phyloP scores from a whole-genome alignment of 1,140 invertebrate species.

The Cecropterus lyciades region DNA sequence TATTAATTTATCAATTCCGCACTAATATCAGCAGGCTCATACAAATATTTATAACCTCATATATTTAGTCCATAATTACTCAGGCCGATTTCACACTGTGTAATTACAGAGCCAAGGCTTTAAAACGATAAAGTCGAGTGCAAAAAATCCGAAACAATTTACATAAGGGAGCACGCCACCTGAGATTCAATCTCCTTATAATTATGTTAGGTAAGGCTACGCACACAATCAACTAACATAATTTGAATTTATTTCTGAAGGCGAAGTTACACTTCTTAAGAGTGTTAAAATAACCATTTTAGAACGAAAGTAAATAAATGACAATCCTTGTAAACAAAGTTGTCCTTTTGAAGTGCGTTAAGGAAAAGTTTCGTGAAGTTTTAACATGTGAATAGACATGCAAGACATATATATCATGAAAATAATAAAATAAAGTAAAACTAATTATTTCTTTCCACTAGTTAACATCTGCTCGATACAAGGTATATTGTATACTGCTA shows the following conservation, averaged over 20 bases:
- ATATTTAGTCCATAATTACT: conserved; percentile 33
- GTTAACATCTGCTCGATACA: no score
- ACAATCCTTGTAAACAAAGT: no score
- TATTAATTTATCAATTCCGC: neutral
- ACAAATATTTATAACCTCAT: conserved; percentile 19
- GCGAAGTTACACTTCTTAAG: no score
- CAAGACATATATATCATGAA: no score
- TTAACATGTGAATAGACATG: no score
- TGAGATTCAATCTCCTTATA: conserved; percentile 62
- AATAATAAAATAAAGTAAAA: no score
- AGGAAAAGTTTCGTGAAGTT: no score
- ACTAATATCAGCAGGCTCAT: neutral
- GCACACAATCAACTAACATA: conserved; percentile 21
- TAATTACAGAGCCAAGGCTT: conserved; percentile 66
- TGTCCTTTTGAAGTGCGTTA: no score
- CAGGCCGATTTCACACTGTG: conserved; percentile 49
- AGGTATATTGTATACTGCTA: no score
- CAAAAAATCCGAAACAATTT: conserved; percentile 62
- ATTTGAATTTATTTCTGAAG: neutral
- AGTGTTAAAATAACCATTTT: no score
- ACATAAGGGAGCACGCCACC: conserved; percentile 65
- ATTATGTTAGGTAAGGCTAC: conserved; percentile 50
- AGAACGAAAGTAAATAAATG: no score
- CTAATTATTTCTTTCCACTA: no score
- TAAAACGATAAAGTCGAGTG: conserved; percentile 48